Evolutionary conservation across 1,140 invertebrate genomes (phyloP).

Genomic region (Pinna nobilis): DNA sequence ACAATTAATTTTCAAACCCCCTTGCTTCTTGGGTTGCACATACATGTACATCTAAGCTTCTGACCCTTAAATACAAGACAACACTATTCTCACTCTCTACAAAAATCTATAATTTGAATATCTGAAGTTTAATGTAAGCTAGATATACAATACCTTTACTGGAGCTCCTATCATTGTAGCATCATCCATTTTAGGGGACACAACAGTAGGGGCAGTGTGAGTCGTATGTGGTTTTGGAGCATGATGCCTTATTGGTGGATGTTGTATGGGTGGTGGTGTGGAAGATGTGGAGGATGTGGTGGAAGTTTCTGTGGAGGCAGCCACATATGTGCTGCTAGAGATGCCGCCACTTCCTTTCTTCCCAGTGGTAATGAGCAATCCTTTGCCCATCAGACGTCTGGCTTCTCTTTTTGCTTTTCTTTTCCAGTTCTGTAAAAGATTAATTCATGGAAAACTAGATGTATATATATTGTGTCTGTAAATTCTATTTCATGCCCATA

Average conservation of each 20-base stretch:
- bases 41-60: too few species aligned
- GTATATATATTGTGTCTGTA: too few species aligned
- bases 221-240: neutral
- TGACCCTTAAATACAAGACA: too few species aligned
- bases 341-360: constrained; percentile 62
- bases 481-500: too few species aligned
- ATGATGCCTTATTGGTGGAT: constrained; percentile 15
- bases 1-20: too few species aligned
- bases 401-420: constrained; percentile 84
- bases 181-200: constrained; percentile 6
- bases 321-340: constrained; percentile 22
- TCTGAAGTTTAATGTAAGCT: too few species aligned
- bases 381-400: constrained; percentile 73
- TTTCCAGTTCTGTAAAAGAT: constrained; percentile 81
- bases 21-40: too few species aligned
- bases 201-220: constrained; percentile 45
- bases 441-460: too few species aligned
- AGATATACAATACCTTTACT: constrained; percentile 58
- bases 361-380: constrained; percentile 75
- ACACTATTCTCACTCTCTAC: too few species aligned
- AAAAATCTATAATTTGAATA: too few species aligned
- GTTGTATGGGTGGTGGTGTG: constrained; percentile 22
- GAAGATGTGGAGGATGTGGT: constrained; percentile 53
- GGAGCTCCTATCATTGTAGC: constrained; percentile 39
- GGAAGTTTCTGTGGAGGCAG: constrained; percentile 5